Evolutionary conservation across 2,113 vertebrate species (phyloP).

Genomic region (Odocoileus hemionus): DNA sequence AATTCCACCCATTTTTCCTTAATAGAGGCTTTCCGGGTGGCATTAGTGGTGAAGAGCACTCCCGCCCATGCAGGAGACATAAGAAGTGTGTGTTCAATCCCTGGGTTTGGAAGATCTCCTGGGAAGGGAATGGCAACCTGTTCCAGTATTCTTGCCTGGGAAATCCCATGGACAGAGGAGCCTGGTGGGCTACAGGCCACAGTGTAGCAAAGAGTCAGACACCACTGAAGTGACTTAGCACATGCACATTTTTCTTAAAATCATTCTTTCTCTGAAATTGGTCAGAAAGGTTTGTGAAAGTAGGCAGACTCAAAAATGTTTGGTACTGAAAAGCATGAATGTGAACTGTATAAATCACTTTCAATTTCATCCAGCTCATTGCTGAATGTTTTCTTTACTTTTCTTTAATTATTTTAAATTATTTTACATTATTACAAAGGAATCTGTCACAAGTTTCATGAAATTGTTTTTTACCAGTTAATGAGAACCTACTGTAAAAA

Average conservation of each 20-base stretch:
- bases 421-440: not conserved
- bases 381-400: not conserved
- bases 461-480: conserved; percentile 14
- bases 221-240: fast-evolving
- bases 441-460: not conserved
- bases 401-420: not conserved
- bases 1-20: not conserved
- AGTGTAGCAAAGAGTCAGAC: not conserved
- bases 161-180: not conserved
- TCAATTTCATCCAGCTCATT: not conserved
- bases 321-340: not conserved
- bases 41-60: too few species aligned
- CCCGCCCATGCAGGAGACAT: not conserved
- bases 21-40: not conserved
- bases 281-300: not conserved
- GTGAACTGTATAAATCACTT: not conserved
- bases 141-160: not conserved
- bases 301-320: not conserved
- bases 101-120: not conserved
- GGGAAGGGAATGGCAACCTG: not conserved
- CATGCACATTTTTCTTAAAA: not conserved
- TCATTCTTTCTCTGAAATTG: not conserved
- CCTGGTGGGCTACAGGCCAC: not conserved
- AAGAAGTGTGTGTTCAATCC: not conserved
- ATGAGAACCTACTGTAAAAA: not conserved